Conservation (phyloP, 1,140 invertebrate genomes). For the Daktulosphaira vitifoliae region DNA sequence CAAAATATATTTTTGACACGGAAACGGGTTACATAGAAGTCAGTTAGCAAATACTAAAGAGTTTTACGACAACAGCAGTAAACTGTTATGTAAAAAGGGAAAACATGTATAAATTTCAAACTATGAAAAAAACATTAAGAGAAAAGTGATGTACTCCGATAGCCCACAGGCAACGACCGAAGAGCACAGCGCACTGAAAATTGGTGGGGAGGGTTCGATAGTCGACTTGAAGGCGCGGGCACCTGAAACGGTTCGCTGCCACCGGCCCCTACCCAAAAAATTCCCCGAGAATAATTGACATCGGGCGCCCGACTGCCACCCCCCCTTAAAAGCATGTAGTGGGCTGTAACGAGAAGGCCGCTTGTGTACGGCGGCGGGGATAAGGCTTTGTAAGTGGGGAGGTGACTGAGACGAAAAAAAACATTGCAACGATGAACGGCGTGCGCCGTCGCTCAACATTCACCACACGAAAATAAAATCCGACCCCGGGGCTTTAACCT, state of each 20-base stretch:
- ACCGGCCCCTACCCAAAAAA: constrained; percentile 18
- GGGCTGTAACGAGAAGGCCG: not conserved
- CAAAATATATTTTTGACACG: not conserved
- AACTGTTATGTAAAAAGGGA: constrained; percentile 1
- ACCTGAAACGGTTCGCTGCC: constrained; percentile 13
- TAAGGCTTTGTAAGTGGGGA: not conserved
- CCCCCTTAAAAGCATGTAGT: not conserved
- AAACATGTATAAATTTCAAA: not conserved
- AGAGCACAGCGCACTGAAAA: constrained; percentile 8
- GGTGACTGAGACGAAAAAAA: constrained; percentile 8
- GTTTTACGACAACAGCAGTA: not conserved
- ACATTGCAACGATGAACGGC: not conserved
- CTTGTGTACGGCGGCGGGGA: not conserved
- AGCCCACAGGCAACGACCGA: constrained; percentile 17
- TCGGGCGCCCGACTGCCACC: not conserved
- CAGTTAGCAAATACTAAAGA: not conserved
- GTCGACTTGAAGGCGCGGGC: constrained; percentile 9
- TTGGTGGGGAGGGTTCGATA: constrained; percentile 26
- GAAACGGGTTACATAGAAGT: constrained; percentile 11
- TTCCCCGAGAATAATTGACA: constrained; percentile 24
- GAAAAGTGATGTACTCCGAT: constrained; percentile 10
- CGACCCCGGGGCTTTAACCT: not conserved
- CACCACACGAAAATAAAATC: not conserved
- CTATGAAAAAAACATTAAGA: constrained; percentile 3
- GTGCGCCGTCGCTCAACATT: not conserved